These are phyloP conservation scores for Illadopsis cleaveri DNA, from an alignment of 2,113 vertebrate species.

Conservation along the genomic window DNA sequence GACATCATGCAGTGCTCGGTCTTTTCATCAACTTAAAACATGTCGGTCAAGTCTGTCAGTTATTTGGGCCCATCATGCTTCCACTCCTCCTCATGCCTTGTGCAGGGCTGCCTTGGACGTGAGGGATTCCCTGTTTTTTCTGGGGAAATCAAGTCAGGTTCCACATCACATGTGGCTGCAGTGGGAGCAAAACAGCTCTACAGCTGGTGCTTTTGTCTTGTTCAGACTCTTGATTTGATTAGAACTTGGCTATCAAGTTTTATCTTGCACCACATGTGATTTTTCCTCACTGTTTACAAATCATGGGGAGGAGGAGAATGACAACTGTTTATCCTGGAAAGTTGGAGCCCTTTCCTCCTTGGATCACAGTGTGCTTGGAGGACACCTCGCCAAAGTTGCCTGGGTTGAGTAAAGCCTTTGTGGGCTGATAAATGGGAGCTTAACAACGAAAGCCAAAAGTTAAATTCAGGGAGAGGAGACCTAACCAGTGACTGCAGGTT, in stretches of 20 bases:
- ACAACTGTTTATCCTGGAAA: neutral
- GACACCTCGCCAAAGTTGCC: neutral
- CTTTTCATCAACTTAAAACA: neutral
- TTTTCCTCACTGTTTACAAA: neutral
- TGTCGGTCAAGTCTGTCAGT: neutral
- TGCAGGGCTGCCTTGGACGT: neutral
- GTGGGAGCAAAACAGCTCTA: neutral
- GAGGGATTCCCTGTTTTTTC: neutral
- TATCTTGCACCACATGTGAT: neutral
- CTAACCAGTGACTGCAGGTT: neutral
- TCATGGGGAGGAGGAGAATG: neutral
- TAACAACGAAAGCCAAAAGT: neutral
- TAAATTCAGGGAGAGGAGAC: neutral
- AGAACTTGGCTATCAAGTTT: neutral
- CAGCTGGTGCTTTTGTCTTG: neutral
- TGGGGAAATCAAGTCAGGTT: neutral
- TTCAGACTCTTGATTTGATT: neutral
- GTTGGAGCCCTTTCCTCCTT: neutral
- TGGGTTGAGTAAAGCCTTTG: neutral
- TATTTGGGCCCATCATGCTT: rapidly evolving
- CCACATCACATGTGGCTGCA: neutral
- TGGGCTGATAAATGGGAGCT: neutral
- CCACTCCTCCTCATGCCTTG: neutral
- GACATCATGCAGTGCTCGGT: neutral
- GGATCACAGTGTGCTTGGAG: neutral